Percentiles rank a stretch among this genome's conserved stretches.
Conservation (phyloP, 2,888 invertebrate species). For the Morinoia aosen region DNA sequence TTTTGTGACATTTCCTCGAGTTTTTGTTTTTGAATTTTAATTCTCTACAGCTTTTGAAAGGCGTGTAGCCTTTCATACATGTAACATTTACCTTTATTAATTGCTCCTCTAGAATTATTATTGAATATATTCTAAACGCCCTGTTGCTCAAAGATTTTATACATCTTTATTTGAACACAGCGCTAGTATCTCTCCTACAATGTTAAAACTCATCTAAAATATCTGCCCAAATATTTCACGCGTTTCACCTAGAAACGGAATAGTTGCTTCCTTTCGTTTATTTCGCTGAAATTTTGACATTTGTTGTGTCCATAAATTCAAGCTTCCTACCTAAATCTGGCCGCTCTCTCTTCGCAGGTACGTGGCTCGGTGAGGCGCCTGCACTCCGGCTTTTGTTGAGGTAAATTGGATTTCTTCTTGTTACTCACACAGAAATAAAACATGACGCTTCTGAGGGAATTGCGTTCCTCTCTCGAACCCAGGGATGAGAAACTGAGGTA, state of each 20-base stretch:
- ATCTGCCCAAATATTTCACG: not conserved
- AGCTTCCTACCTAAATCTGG: not conserved
- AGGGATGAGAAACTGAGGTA: not conserved
- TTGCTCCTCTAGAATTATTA: no score
- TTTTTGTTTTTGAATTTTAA: no score
- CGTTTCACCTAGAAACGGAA: not conserved
- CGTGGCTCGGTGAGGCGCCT: not conserved
- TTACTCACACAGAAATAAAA: conserved; percentile 12
- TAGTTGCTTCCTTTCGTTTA: not conserved
- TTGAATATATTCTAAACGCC: no score
- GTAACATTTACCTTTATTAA: no score
- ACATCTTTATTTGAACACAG: not conserved
- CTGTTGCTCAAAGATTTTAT: no score
- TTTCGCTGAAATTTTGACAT: not conserved
- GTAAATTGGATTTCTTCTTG: conserved; percentile 12
- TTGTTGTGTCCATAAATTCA: not conserved
- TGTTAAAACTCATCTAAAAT: not conserved
- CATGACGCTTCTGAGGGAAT: conserved; percentile 4
- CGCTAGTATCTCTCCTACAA: not conserved
- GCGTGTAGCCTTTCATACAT: no score
- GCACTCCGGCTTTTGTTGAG: not conserved
- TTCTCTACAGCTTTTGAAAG: no score
- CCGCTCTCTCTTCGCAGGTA: not conserved
- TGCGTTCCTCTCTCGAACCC: not conserved
- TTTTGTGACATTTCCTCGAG: no score